Percentiles rank a stretch among this genome's conserved stretches.
Conservation (phyloP, 2,888 invertebrate genomes). For the Chrysotoxum bicinctum region DNA sequence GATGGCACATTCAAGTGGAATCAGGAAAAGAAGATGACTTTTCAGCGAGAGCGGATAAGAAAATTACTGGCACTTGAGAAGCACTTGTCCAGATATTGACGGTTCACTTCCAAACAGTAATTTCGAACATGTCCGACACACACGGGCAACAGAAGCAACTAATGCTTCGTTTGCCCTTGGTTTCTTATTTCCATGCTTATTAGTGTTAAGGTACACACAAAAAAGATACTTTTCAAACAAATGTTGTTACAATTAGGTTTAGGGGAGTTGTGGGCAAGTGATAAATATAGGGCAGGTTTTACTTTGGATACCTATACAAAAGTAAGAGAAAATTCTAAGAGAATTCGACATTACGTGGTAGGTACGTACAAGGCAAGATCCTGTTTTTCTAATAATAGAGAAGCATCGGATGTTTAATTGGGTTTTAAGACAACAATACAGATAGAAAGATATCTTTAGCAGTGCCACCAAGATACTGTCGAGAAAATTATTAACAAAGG, state of each 20-base stretch:
- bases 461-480: no score
- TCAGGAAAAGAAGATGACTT: constrained; percentile 58
- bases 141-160: constrained; percentile 32
- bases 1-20: constrained; percentile 55
- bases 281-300: neutral
- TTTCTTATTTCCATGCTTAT: constrained; percentile 41
- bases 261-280: neutral
- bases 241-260: constrained; percentile 8
- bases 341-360: no score
- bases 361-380: no score
- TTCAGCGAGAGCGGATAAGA: constrained; percentile 69
- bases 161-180: neutral
- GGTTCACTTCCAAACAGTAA: constrained; percentile 69
- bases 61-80: constrained; percentile 72
- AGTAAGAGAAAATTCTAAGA: no score
- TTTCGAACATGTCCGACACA: constrained; percentile 46
- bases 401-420: no score
- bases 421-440: no score
- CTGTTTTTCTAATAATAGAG: no score
- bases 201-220: constrained; percentile 22
- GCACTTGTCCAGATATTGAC: constrained; percentile 71
- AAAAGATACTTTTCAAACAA: constrained; percentile 45
- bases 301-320: no score
- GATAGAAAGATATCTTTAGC: no score
- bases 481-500: no score